Conservation (phyloP, 2,888 invertebrate genomes). For the Proisotoma minuta region DNA sequence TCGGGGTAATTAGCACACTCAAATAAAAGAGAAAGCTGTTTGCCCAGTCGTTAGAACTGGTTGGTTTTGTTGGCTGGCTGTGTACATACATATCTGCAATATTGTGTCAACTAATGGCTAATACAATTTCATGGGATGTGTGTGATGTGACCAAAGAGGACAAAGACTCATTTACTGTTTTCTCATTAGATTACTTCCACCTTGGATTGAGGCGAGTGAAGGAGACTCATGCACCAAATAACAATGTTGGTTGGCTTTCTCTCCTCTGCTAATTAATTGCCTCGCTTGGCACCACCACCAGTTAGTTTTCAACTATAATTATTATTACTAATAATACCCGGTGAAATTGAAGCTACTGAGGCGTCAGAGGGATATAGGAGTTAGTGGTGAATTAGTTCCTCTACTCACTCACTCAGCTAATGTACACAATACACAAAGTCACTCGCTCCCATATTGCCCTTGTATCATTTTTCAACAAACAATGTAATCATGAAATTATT, state of each 20-base stretch:
- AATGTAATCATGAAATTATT: slow-evolving; percentile 43
- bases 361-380: not conserved
- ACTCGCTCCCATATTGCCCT: slow-evolving; percentile 25
- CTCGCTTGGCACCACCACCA: slow-evolving; percentile 35
- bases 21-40: slow-evolving; percentile 18
- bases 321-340: slow-evolving; percentile 44
- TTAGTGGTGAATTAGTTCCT: not conserved
- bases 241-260: slow-evolving; percentile 28
- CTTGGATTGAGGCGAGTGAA: not conserved
- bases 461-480: slow-evolving; percentile 47
- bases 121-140: slow-evolving; percentile 38
- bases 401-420: not conserved
- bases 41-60: slow-evolving; percentile 33
- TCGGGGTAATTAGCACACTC: not conserved
- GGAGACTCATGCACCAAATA: not conserved
- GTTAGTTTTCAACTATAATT: slow-evolving; percentile 36
- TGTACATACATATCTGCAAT: slow-evolving; percentile 13
- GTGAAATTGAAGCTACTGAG: not conserved
- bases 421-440: slow-evolving; percentile 5
- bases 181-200: slow-evolving; percentile 33
- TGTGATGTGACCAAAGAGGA: slow-evolving; percentile 29
- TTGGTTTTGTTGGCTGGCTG: slow-evolving; percentile 9
- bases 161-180: slow-evolving; percentile 35
- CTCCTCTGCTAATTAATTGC: slow-evolving; percentile 40
- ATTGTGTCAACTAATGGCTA: slow-evolving; percentile 37